Evolutionary conservation across 2,113 vertebrate genomes (phyloP).

Genomic region (Tachuris rubrigastra): DNA sequence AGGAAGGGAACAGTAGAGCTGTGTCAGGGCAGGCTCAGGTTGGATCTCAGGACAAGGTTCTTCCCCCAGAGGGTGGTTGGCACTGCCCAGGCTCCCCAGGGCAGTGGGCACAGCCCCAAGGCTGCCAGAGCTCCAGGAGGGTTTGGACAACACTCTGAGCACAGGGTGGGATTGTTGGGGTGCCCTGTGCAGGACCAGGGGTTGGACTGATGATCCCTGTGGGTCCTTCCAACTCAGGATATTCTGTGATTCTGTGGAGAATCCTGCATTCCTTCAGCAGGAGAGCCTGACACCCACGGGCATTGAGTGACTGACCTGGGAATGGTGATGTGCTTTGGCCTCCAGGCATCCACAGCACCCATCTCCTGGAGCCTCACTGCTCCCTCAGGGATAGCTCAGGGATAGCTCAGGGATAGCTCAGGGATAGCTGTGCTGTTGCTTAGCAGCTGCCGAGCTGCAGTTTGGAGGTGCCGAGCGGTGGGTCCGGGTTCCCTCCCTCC

Average conservation of each 20-base stretch:
- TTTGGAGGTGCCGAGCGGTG: neutral
- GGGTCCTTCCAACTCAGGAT: neutral
- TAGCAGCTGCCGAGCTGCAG: slow-evolving; percentile 29
- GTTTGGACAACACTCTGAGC: accelerated
- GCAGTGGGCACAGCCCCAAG: neutral
- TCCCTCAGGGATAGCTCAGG: neutral
- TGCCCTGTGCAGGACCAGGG: accelerated
- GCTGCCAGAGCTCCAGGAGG: neutral
- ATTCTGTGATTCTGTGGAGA: neutral
- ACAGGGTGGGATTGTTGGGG: accelerated
- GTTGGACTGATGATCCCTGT: neutral
- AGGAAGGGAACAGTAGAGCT: neutral
- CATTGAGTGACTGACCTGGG: neutral
- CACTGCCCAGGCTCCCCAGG: neutral
- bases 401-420: neutral
- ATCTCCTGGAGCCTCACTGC: neutral
- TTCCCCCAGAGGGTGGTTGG: neutral
- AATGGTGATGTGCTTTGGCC: neutral
- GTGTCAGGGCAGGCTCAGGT: accelerated
- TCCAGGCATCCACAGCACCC: neutral
- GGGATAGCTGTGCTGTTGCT: slow-evolving; percentile 8
- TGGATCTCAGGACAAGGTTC: neutral
- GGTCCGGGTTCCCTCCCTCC: neutral
- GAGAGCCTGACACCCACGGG: accelerated
- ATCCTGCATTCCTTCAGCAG: neutral